phyloP scores from a whole-genome alignment of 2,888 invertebrate species.

The Spodoptera exigua region DNA sequence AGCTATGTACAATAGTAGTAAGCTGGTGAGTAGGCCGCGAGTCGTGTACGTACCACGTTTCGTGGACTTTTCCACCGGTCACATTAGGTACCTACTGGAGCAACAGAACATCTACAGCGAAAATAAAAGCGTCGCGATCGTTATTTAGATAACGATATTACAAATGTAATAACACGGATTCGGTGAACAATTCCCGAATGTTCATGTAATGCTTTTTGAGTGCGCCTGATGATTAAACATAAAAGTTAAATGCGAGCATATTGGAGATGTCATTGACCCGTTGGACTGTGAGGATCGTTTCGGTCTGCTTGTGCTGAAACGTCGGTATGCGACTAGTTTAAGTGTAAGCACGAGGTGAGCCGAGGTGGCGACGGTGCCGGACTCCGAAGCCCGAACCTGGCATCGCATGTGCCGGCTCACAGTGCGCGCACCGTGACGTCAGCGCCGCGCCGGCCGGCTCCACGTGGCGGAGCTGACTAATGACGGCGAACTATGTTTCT shows the following conservation, averaged over 20 bases:
- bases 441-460: slow-evolving; percentile 68
- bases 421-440: slow-evolving; percentile 69
- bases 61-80: slow-evolving; percentile 4
- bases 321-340: slow-evolving; percentile 81
- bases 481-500: too few relatives aligned
- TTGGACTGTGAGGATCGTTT: slow-evolving; percentile 72
- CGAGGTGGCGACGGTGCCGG: slow-evolving; percentile 55
- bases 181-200: slow-evolving; percentile 50
- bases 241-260: slow-evolving; percentile 64
- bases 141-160: slow-evolving; percentile 20
- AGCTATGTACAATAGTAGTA: slow-evolving; percentile 12
- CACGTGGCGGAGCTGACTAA: slow-evolving; percentile 78
- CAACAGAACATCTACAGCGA: slow-evolving; percentile 7
- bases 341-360: slow-evolving; percentile 66
- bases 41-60: slow-evolving; percentile 14
- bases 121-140: slow-evolving; percentile 30
- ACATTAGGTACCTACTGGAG: slow-evolving; percentile 4
- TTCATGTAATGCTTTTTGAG: slow-evolving; percentile 55
- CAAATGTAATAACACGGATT: slow-evolving; percentile 41
- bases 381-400: slow-evolving; percentile 59
- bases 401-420: slow-evolving; percentile 40
- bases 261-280: slow-evolving; percentile 80
- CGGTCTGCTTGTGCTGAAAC: slow-evolving; percentile 83
- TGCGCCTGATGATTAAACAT: slow-evolving; percentile 64
- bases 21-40: slow-evolving; percentile 11